Evolutionary conservation across 1,140 invertebrate species (phyloP).

Genomic region (Drosophila trapezifrons): DNA sequence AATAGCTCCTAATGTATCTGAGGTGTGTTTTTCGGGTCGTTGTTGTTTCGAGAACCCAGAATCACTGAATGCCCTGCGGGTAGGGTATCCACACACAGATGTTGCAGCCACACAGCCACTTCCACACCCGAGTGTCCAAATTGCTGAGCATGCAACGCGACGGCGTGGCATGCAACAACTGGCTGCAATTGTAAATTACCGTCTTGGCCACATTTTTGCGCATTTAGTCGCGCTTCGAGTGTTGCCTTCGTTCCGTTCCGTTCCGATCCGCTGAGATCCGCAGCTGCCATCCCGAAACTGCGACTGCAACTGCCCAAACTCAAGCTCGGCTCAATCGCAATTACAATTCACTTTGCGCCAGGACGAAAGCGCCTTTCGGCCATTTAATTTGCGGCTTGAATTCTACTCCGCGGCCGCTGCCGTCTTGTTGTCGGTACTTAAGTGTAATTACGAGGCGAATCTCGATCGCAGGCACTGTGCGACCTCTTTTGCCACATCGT

Average conservation of each 20-base stretch:
- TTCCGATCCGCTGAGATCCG: slow-evolving; percentile 56
- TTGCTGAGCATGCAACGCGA: slow-evolving; percentile 37
- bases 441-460: slow-evolving; percentile 72
- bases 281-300: slow-evolving; percentile 57
- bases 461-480: slow-evolving; percentile 49
- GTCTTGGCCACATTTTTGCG: slow-evolving; percentile 82
- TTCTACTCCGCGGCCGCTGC: slow-evolving; percentile 26
- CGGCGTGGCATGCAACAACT: slow-evolving; percentile 49
- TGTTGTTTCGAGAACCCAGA: slow-evolving; percentile 12
- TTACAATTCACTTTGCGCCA: slow-evolving; percentile 82
- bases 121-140: slow-evolving; percentile 24
- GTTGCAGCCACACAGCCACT: neutral
- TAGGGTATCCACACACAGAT: slow-evolving; percentile 46
- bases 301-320: slow-evolving; percentile 8
- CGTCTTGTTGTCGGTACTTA: slow-evolving; percentile 75
- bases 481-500: slow-evolving; percentile 75
- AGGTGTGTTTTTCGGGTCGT: slow-evolving; percentile 6
- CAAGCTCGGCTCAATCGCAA: slow-evolving; percentile 53
- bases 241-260: slow-evolving; percentile 59
- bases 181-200: slow-evolving; percentile 80
- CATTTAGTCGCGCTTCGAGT: slow-evolving; percentile 81
- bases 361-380: slow-evolving; percentile 66
- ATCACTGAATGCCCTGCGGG: slow-evolving; percentile 53
- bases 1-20: slow-evolving; percentile 17
- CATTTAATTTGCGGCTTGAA: slow-evolving; percentile 77